Evolutionary conservation across 2,797 vertebrate species (phyloP), one percentile per base, ranked within the genome.

Genomic region (Betta splendens): DNA sequence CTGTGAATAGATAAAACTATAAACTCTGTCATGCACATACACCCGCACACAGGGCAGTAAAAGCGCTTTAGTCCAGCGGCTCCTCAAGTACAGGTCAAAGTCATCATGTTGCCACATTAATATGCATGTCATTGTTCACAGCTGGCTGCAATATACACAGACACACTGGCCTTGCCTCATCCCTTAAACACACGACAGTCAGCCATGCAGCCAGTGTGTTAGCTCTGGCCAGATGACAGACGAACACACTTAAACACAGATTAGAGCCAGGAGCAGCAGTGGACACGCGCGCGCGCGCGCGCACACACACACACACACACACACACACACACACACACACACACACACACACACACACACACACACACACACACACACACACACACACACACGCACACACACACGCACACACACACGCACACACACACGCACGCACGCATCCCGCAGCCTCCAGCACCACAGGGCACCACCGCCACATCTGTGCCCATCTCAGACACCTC

Each of bases 401-500:
- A 50, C 29, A 39, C 36, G 42, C 40, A 69, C 38, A 55, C 23
- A 50, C 61, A 46, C 39, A 57, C 11, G 40, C 17, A 44, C 60
- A 59, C 50, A 65, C 32, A 54, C 15, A 66, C 26, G 52, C 66
- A 67, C 69, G 57, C 7, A 68, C 75, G 75, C 78, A 69, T 78
- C 87, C 83, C 51, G 57, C 83, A 83, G 86, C 81, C 87, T 85
- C 70, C 29, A 66, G 73, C 85, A 72, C 87, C 72, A 73, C 81
- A 68, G 80, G 87, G 77, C 83, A 85, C 73, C 73, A 22, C 80
- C 69, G 64, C 87, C 90, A 92, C 89, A 92, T 91, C 91, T 92
- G 90, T 91, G 91, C 86, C 89, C 84, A 86, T 89, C 82, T 88
- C 81, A 86, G 74, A 89, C 84, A 89, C 83, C 75, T 84, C 77